phyloP scores from a whole-genome alignment of 2,888 invertebrate species.

The Lapara coniferarum region DNA sequence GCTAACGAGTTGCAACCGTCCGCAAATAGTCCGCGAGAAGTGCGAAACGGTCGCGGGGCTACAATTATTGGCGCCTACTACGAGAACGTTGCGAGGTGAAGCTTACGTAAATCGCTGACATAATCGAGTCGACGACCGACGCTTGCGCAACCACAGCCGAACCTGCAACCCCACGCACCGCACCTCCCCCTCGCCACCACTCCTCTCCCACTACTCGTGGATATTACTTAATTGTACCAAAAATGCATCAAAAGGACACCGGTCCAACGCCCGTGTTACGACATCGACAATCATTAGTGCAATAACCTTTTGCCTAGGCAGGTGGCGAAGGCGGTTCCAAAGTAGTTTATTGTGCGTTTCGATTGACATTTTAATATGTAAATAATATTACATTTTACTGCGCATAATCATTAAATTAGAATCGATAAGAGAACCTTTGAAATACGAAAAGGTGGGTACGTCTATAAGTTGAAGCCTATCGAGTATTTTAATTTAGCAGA shows the following conservation, averaged over 20 bases:
- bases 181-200: slow-evolving; percentile 59
- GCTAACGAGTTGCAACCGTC: slow-evolving; percentile 68
- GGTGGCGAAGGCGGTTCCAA: slow-evolving; percentile 56
- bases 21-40: slow-evolving; percentile 77
- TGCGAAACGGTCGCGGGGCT: slow-evolving; percentile 75
- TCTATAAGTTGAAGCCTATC: slow-evolving; percentile 2
- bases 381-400: slow-evolving; percentile 41
- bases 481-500: slow-evolving; percentile 11
- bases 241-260: slow-evolving; percentile 79
- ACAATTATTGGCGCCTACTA: slow-evolving; percentile 71
- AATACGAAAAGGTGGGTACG: background rate
- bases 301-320: slow-evolving; percentile 71
- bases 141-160: slow-evolving; percentile 77
- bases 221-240: slow-evolving; percentile 80
- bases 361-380: slow-evolving; percentile 62
- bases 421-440: slow-evolving; percentile 15
- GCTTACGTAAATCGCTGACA: slow-evolving; percentile 82
- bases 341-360: slow-evolving; percentile 50
- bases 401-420: slow-evolving; percentile 26
- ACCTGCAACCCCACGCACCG: slow-evolving; percentile 78
- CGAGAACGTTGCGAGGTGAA: slow-evolving; percentile 79
- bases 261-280: slow-evolving; percentile 70
- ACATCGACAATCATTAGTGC: slow-evolving; percentile 71
- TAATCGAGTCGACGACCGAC: slow-evolving; percentile 82
- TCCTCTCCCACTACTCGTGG: slow-evolving; percentile 58